Conservation (phyloP, 2,797 vertebrate genomes). For the Pseudochirops cupreus region DNA sequence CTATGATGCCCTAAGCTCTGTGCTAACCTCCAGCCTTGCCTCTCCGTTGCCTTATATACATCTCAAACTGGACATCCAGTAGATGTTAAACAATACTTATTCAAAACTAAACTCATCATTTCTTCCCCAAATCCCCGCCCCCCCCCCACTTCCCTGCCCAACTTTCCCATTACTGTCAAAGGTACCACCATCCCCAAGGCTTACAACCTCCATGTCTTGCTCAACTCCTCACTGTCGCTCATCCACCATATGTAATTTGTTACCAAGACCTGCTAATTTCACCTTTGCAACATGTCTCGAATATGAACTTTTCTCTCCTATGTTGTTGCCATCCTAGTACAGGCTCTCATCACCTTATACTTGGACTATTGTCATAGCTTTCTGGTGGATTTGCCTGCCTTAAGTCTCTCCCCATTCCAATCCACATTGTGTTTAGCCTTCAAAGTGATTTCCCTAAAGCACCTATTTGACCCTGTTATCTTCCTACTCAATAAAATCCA, state of each 20-base stretch:
- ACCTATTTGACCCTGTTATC: background rate
- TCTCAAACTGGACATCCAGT: background rate
- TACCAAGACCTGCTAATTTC: background rate
- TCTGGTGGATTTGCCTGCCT: background rate
- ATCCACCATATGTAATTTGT: background rate
- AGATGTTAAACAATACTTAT: background rate
- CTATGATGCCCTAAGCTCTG: background rate
- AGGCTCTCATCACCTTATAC: background rate
- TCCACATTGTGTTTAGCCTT: background rate
- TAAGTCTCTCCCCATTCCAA: background rate
- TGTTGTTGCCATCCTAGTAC: background rate
- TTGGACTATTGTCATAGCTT: background rate
- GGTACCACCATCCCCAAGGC: background rate
- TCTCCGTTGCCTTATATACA: background rate
- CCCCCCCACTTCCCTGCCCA: accelerated
- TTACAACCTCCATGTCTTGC: background rate
- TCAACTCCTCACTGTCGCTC: background rate
- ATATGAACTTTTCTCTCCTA: background rate
- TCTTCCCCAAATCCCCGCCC: background rate
- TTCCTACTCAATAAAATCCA: background rate
- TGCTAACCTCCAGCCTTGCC: background rate
- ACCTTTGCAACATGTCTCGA: background rate
- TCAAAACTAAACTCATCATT: background rate
- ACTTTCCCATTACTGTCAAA: background rate
- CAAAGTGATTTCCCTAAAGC: background rate